Base-by-base conservation (phyloP, 2,888 invertebrate genomes). In the Eristalinus sepulchralis region DNA sequence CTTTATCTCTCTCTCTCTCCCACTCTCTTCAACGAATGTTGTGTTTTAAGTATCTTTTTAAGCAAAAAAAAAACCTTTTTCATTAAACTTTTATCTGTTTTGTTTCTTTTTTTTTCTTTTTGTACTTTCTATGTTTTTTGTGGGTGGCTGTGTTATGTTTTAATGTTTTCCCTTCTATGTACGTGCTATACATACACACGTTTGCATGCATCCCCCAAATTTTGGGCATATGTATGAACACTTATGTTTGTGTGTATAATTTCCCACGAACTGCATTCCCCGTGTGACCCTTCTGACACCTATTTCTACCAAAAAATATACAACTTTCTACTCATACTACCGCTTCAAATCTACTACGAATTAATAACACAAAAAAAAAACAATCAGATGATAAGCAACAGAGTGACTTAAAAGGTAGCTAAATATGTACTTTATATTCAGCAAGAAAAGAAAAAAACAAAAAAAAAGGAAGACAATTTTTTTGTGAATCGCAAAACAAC, bases 301-400 rank as follows among this genome's bases (percentile, higher is more conserved):
- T 75, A 66, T 71, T 78, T 63, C 67, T 76, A 80, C 66, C 70
- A 79, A 24, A 79, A 68, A 79, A 73, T 39, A 60, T 27, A 66
- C 13, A 60, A 31, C 33, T 60, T 75, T 81, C 63, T 86, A 31
- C 81, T 75, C 70, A 83, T 67, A 79, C 83, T 62, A 68, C 78
- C 73, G 85, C 85, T 78, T 82, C 70, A 82, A 24, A 57, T 67
- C 31, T 70, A 70, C 82, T 81, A 57, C 84, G 76, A 66, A 31
- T 70, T 63, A 83, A 78, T 83, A 78, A 73, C 60, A 59, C 75
- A 76, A 75, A 82, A 86, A n/a, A n/a, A n/a, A n/a, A n/a, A n/a
- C n/a, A n/a, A n/a, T n/a, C n/a, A n/a, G 91, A 91, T 89, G 91
- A 92, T 88, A 90, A 89, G 89, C 89, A 83, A 88, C 89, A 88